Evolutionary conservation across 2,797 vertebrate species (phyloP).

Genomic region (Gymnoscopelus braueri): DNA sequence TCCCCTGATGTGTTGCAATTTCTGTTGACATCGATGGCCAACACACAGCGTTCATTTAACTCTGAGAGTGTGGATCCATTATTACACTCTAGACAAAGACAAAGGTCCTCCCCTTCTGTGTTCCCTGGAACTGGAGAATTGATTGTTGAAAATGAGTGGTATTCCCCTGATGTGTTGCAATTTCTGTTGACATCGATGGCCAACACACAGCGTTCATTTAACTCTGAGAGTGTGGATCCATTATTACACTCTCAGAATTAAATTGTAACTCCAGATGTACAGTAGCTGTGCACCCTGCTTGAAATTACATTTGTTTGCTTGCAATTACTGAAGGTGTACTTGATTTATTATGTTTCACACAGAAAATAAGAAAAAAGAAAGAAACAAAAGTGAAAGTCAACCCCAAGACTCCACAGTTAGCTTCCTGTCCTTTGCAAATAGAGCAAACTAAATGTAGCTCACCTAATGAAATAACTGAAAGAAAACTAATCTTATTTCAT

Average conservation of each 20-base stretch:
- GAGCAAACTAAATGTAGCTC: constrained; percentile 24
- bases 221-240: background rate
- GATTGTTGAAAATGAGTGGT: too few relatives aligned
- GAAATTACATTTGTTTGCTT: constrained; percentile 1
- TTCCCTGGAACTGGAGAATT: too few relatives aligned
- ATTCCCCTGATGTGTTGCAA: too few relatives aligned
- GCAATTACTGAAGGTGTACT: constrained; percentile 6
- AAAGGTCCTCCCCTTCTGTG: too few relatives aligned
- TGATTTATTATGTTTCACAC: constrained; percentile 16
- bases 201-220: background rate
- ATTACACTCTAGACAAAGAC: too few relatives aligned
- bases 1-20: too few relatives aligned
- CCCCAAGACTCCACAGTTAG: background rate
- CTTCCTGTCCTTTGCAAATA: background rate
- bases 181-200: too few relatives aligned
- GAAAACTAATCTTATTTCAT: constrained; percentile 30
- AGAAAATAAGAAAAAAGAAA: background rate
- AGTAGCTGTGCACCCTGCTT: background rate
- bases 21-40: too few relatives aligned
- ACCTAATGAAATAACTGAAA: constrained; percentile 4
- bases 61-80: too few relatives aligned
- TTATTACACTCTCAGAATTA: too few relatives aligned
- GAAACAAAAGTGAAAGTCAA: background rate
- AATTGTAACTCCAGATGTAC: too few relatives aligned
- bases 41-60: too few relatives aligned